Base-by-base conservation (phyloP, 2,797 vertebrate genomes). In the Phrynocephalus guinanensis region DNA sequence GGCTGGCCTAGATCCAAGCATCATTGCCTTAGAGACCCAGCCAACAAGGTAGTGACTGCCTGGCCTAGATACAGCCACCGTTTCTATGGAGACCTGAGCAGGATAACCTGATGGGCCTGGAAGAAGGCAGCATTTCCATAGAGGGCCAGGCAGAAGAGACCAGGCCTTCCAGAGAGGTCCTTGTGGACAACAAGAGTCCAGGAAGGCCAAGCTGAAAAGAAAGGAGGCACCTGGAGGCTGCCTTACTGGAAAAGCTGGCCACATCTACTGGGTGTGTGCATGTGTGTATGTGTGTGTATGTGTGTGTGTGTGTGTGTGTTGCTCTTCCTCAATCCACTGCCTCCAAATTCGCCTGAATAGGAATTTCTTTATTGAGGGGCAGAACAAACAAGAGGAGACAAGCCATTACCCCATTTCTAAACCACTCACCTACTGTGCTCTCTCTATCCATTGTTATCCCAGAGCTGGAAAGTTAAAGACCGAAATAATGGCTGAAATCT, bases 171-270 rank as follows among this genome's bases (percentile, higher is more conserved):
- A 28, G 3, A 68, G 60, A 48, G 18, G 30, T 50, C 70, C 24
- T 0, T 56, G 11, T 8, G 5, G 6, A 30, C 8, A 28, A 7
- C 9, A n/a, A 13, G 26, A 75, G 38, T 1, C 66, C 66, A 26
- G 11, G 18, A 24, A 38, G 38, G 7, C 18, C 5, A 18, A 1
- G 11, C 1, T 0, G 1, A 24, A 63, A 67, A 18, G 16, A 6
- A 24, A 5, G 11, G n/a, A 44, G 38, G 38, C 38, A 44, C 38
- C 38, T 44, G 38, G 60, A 56, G 2, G 0, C 5, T 6, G 11
- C 24, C 71, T 88, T 85, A 88, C 87, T 82, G 63, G 48, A 70
- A 11, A 26, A 20, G 87, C 13, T 68, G 83, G 10, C 83, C 78
- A 82, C 78, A 85, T 81, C 87, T 88, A 88, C 60, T 48, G 78